These are phyloP conservation scores for Lophochroa leadbeateri DNA, from an alignment of 2,113 vertebrate genomes.

Conservation along the genomic window DNA sequence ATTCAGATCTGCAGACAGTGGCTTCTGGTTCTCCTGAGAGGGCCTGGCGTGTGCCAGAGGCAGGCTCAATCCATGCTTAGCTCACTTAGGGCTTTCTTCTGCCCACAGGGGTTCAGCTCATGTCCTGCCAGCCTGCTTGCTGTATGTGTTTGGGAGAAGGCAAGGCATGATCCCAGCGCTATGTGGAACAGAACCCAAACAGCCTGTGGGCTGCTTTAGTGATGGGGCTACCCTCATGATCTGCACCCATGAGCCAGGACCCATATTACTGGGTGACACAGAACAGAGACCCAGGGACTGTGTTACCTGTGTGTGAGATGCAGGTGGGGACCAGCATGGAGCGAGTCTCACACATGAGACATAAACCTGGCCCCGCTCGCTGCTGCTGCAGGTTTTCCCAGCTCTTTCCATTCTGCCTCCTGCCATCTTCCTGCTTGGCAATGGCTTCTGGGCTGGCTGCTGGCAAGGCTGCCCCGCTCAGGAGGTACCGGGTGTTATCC, in stretches of 20 bases:
- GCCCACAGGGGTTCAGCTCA: fast-evolving
- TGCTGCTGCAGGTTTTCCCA: not conserved
- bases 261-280: fast-evolving
- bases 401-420: not conserved
- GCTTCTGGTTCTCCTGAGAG: not conserved
- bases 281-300: not conserved
- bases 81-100: not conserved
- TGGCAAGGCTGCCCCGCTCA: not conserved
- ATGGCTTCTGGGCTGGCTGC: not conserved
- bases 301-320: not conserved
- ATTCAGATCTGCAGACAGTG: not conserved
- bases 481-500: fast-evolving
- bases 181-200: not conserved
- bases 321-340: fast-evolving
- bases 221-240: not conserved
- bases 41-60: not conserved
- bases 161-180: not conserved
- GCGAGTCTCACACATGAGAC: fast-evolving
- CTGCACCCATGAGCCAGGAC: fast-evolving
- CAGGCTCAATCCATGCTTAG: not conserved
- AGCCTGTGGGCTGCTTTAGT: not conserved
- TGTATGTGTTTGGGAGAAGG: fast-evolving
- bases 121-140: not conserved
- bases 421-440: not conserved
- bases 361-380: not conserved